These are phyloP conservation scores for Neuroterus valhalla DNA, from an alignment of 1,140 invertebrate genomes.

Conservation along the genomic window DNA sequence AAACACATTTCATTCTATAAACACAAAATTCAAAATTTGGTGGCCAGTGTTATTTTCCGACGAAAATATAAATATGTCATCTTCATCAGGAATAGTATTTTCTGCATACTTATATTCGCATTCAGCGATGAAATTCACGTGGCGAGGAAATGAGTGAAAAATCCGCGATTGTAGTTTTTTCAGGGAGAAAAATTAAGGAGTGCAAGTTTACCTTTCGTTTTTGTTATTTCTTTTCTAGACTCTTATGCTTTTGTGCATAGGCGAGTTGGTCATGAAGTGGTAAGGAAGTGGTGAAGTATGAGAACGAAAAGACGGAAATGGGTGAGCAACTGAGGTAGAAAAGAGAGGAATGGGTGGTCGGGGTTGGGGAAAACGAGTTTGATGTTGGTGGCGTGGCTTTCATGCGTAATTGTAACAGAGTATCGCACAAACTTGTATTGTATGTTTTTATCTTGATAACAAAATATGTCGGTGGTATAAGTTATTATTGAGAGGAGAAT, in stretches of 20 bases:
- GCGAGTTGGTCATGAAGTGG: constrained; percentile 16
- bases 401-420: constrained; percentile 11
- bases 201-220: constrained; percentile 21
- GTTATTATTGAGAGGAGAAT: constrained; percentile 13
- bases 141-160: background rate
- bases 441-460: constrained; percentile 17
- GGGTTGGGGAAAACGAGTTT: constrained; percentile 1
- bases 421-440: constrained; percentile 13
- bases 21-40: too few relatives aligned
- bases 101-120: too few relatives aligned
- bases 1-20: too few relatives aligned
- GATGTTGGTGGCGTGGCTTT: constrained; percentile 24
- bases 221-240: constrained; percentile 11
- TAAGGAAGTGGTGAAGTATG: constrained; percentile 6
- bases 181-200: constrained; percentile 9
- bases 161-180: background rate
- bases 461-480: constrained; percentile 16
- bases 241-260: constrained; percentile 26
- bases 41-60: too few relatives aligned
- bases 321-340: constrained; percentile 16
- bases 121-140: too few relatives aligned
- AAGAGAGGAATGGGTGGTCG: constrained; percentile 3
- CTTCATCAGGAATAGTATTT: background rate
- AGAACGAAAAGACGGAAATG: constrained; percentile 17
- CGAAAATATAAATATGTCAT: too few relatives aligned